Evolutionary conservation across 2,113 vertebrate species (phyloP).

Genomic region (Natator depressus): DNA sequence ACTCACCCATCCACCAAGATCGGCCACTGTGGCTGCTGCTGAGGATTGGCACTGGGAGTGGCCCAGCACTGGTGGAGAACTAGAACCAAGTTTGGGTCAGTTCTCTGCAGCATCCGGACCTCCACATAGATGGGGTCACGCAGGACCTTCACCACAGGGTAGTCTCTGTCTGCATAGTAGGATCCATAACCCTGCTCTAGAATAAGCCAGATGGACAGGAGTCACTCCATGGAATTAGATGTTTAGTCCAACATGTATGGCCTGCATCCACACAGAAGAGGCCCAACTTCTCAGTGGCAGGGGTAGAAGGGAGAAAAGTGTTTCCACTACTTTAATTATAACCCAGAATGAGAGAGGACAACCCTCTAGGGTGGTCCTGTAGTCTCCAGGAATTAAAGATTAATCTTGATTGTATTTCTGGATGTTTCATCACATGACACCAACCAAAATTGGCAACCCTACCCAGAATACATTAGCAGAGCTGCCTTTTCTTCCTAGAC

Average conservation of each 20-base stretch:
- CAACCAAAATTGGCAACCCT: not conserved
- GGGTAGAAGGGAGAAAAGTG: no score
- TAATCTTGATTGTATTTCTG: no score
- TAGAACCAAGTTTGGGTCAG: constrained; percentile 75
- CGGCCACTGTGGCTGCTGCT: constrained; percentile 76
- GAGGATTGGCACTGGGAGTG: constrained; percentile 64
- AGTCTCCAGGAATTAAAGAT: no score
- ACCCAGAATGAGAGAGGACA: no score
- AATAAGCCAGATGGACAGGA: not conserved
- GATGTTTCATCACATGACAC: no score
- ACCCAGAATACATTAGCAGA: not conserved
- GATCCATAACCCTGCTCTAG: constrained; percentile 74
- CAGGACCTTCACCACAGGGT: constrained; percentile 71
- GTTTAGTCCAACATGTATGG: accelerated
- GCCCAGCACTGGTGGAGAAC: constrained; percentile 81
- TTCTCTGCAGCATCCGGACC: constrained; percentile 74
- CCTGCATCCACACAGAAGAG: not conserved
- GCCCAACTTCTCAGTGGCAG: not conserved
- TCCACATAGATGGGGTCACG: constrained; percentile 80
- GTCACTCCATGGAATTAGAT: not conserved
- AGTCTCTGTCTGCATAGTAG: constrained; percentile 68
- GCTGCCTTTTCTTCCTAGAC: no score
- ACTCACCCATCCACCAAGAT: constrained; percentile 75
- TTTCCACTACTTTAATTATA: not conserved
- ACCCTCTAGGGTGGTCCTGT: no score